Conservation (phyloP, 2,888 invertebrate genomes). For the Eupithecia inturbata region DNA sequence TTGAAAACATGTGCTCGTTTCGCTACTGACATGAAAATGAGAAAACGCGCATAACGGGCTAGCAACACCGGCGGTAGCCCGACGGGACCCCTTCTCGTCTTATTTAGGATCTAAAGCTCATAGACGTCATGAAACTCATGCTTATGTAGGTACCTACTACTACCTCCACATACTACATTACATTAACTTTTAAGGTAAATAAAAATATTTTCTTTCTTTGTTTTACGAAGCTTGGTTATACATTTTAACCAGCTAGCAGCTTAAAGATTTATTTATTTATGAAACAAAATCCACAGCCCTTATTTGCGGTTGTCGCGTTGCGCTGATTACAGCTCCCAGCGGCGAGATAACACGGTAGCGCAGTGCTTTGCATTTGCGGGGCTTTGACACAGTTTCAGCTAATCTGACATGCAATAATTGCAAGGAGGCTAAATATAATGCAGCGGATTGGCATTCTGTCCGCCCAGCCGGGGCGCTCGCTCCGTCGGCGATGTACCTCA, state of each 20-base stretch:
- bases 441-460: slow-evolving; percentile 69
- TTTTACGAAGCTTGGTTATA: too few species aligned
- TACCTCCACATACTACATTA: too few species aligned
- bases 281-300: too few species aligned
- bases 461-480: slow-evolving; percentile 52
- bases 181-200: too few species aligned
- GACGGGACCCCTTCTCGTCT: slow-evolving; percentile 4
- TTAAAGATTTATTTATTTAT: too few species aligned
- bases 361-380: slow-evolving; percentile 45
- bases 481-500: slow-evolving; percentile 61
- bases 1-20: slow-evolving; percentile 46
- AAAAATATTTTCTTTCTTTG: too few species aligned
- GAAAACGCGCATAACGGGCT: slow-evolving; percentile 23
- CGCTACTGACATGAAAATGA: slow-evolving; percentile 37
- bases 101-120: neutral
- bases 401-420: slow-evolving; percentile 69
- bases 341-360: slow-evolving; percentile 50
- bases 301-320: slow-evolving; percentile 53
- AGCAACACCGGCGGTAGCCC: neutral
- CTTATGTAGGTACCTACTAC: too few species aligned
- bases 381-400: slow-evolving; percentile 70
- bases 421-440: slow-evolving; percentile 73
- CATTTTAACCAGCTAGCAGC: too few species aligned
- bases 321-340: slow-evolving; percentile 52
- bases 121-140: neutral